Percentiles rank a stretch among this genome's conserved stretches.
Conservation (phyloP, 2,888 invertebrate genomes). For the Pyralis farinalis region DNA sequence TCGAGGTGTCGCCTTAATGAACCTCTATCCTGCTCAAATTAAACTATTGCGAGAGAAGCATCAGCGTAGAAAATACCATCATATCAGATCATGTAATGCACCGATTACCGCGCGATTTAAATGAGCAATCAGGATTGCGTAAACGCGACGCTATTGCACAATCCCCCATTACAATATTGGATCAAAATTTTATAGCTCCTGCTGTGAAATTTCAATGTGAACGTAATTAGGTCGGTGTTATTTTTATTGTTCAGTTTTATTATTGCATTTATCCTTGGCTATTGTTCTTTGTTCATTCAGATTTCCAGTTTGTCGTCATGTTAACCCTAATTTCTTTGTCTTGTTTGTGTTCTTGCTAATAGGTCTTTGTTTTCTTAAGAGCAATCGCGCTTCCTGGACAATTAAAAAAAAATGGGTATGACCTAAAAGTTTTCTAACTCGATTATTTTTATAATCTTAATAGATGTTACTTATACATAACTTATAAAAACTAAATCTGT, state of each 20-base stretch:
- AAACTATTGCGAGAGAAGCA: slow-evolving; percentile 12
- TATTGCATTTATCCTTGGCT: slow-evolving; percentile 12
- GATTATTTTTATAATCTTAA: no score
- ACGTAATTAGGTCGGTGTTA: slow-evolving; percentile 14
- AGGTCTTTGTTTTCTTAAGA: background rate
- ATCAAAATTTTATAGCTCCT: slow-evolving; percentile 3
- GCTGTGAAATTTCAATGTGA: slow-evolving; percentile 12
- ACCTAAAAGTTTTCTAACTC: no score
- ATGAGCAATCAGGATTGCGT: slow-evolving; percentile 27
- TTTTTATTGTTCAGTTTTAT: slow-evolving; percentile 12
- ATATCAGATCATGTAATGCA: slow-evolving; percentile 64
- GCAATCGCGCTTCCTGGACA: no score
- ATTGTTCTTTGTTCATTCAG: background rate
- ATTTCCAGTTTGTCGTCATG: background rate
- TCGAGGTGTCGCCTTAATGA: no score
- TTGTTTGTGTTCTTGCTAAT: background rate
- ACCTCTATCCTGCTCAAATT: background rate
- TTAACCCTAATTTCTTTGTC: background rate
- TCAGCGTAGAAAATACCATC: slow-evolving; percentile 34
- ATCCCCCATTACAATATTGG: slow-evolving; percentile 13
- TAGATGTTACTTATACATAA: no score
- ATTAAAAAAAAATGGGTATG: no score
- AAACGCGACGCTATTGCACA: slow-evolving; percentile 19
- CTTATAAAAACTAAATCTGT: no score
- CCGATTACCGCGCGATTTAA: slow-evolving; percentile 43